Evolutionary conservation across 2,113 vertebrate genomes (phyloP), one percentile per base, ranked within the genome.

Genomic region (Noctilio leporinus): DNA sequence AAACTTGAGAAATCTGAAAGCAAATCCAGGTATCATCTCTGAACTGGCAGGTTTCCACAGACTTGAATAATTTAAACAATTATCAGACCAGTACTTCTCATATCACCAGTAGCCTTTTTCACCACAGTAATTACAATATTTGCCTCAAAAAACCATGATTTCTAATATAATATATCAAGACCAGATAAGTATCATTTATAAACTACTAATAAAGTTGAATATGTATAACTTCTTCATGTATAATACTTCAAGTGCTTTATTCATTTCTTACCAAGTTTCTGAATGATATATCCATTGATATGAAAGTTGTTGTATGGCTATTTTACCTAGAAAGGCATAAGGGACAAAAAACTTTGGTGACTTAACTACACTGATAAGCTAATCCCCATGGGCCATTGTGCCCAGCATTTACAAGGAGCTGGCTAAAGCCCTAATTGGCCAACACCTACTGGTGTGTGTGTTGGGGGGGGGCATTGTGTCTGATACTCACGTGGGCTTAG

Each of bases 171-270:
- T 30, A 49, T 86, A 19, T 47, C 55, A 83, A 67, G 57, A n/a
- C 30, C n/a, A 85, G 47, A 81, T 77, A 69, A 96, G 67, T 67
- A 75, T 70, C 88, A 89, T 82, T 80, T 91, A 88, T 93, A 73
- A 86, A 75, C 88, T 78, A 83, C 55, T 88, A 94, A 96, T 96
- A 94, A 95, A 96, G 77, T 24, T 67, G 67, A 59, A 91, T 86
- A 62, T 93, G 26, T 49, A 4, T 83, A 69, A 57, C 38, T 67
- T 73, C 26, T 45, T 75, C 47, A 45, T 1, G 0, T 91, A 55
- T 62, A 65, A 86, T 88, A 57, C 33, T 80, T 88, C 43, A 59
- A 49, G 9, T 47, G 15, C 35, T 38, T 40, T 40, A 47, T 89
- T 84, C 22, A 28, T 47, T 62, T 72, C 57, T 69, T 72, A 72